Percentiles rank a stretch among this genome's conserved stretches.
phyloP scores from a whole-genome alignment of 2,888 invertebrate genomes.

The Reticulitermes lucifugus region DNA sequence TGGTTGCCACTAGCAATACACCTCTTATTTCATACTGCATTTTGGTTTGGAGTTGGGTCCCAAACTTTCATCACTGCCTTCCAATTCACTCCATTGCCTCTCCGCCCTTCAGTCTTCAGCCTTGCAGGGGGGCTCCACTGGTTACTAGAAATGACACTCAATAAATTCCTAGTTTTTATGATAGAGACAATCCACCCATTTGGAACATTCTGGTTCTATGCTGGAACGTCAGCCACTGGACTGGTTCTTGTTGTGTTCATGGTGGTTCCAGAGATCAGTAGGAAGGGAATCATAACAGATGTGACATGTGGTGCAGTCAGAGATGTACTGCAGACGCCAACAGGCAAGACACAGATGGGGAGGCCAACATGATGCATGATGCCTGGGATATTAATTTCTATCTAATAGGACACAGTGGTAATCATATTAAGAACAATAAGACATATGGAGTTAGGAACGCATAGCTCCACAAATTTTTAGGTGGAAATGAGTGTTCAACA shows the following conservation, averaged over 20 bases:
- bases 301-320: not conserved
- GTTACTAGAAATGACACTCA: not conserved
- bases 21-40: not conserved
- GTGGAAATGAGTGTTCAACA: too few relatives aligned
- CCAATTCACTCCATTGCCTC: not conserved
- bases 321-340: too few relatives aligned
- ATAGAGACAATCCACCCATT: constrained; percentile 36
- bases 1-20: constrained; percentile 18
- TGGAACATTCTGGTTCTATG: constrained; percentile 38
- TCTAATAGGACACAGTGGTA: too few relatives aligned
- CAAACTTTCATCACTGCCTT: constrained; percentile 2
- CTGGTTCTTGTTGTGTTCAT: constrained; percentile 28
- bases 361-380: too few relatives aligned
- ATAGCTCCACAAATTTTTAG: too few relatives aligned
- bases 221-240: constrained; percentile 23
- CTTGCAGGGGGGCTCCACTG: constrained; percentile 13
- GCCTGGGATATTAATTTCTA: too few relatives aligned
- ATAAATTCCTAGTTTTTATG: constrained; percentile 27
- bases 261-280: constrained; percentile 22
- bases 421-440: too few relatives aligned
- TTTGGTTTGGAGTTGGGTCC: constrained; percentile 17
- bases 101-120: constrained; percentile 24
- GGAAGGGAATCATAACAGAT: not conserved
- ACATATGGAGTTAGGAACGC: too few relatives aligned
- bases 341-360: too few relatives aligned